Percentiles rank a stretch among this genome's conserved stretches.
phyloP scores from a whole-genome alignment of 2,888 invertebrate species.

The Eupelmus urozonus region DNA sequence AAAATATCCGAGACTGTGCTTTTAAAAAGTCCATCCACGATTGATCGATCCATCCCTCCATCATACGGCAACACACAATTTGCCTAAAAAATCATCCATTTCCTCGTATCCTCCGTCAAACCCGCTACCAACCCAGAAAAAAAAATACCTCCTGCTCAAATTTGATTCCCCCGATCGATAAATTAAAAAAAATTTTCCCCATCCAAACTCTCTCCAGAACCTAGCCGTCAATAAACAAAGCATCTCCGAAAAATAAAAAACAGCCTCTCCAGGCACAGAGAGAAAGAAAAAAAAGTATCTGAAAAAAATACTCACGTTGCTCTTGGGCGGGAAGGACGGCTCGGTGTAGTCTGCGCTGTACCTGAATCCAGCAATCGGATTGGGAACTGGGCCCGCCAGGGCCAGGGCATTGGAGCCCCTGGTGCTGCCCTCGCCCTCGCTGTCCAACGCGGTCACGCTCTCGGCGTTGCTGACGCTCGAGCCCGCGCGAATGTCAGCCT shows the following conservation, averaged over 20 bases:
- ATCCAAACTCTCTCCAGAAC: background rate
- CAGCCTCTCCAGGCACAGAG: background rate
- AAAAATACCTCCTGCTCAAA: too few relatives aligned
- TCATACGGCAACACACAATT: too few relatives aligned
- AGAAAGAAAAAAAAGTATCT: background rate
- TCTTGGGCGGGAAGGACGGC: constrained; percentile 87
- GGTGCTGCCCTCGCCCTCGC: constrained; percentile 79
- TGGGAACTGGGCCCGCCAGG: constrained; percentile 87
- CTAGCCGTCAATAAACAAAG: constrained; percentile 1
- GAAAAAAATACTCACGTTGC: constrained; percentile 78
- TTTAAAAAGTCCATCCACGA: too few relatives aligned
- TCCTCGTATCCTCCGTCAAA: too few relatives aligned
- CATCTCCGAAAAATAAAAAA: background rate
- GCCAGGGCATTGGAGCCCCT: constrained; percentile 80
- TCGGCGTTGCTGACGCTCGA: constrained; percentile 88
- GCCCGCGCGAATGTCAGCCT: constrained; percentile 91
- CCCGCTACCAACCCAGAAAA: background rate
- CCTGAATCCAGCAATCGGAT: constrained; percentile 85
- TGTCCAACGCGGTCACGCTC: constrained; percentile 79
- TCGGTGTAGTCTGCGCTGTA: constrained; percentile 89
- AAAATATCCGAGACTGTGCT: too few relatives aligned
- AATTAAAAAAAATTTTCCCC: too few relatives aligned
- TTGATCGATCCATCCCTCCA: too few relatives aligned
- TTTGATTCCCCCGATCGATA: too few relatives aligned
- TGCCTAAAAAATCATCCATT: too few relatives aligned